A percentile compares a stretch with the other conserved stretches of the same genome.
These are phyloP conservation scores for Pachypsylla venusta DNA, from an alignment of 1,140 invertebrate species.

Conservation along the genomic window DNA sequence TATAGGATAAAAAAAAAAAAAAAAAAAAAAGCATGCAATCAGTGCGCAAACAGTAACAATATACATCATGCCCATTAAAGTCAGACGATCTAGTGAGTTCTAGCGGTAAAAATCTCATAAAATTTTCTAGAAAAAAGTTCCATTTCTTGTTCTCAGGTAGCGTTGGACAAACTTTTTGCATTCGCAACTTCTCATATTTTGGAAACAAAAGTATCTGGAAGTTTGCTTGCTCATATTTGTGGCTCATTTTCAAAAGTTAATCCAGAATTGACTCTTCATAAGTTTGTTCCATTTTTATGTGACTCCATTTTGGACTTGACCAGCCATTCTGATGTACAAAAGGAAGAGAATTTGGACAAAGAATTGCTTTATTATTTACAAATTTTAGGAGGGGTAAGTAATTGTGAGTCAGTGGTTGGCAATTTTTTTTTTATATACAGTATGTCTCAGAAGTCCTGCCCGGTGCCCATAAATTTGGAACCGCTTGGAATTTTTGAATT, in stretches of 20 bases:
- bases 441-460: no score
- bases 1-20: no score
- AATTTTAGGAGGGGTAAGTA: conserved; percentile 48
- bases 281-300: conserved; percentile 55
- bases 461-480: no score
- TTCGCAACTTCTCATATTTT: conserved; percentile 59
- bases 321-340: conserved; percentile 40
- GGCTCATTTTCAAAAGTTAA: conserved; percentile 50
- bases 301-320: conserved; percentile 39
- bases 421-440: no score
- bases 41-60: no score
- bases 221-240: conserved; percentile 52
- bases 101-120: not conserved
- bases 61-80: no score
- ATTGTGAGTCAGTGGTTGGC: not conserved
- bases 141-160: conserved; percentile 39
- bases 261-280: conserved; percentile 46
- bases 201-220: conserved; percentile 67
- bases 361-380: conserved; percentile 64
- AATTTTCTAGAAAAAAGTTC: conserved; percentile 10
- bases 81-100: no score
- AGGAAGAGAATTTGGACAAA: conserved; percentile 61
- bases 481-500: no score
- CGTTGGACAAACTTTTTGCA: conserved; percentile 51
- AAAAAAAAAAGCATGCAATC: no score